These are phyloP conservation scores for Trachymyrmex septentrionalis DNA, from an alignment of 1,140 invertebrate genomes.

Conservation along the genomic window DNA sequence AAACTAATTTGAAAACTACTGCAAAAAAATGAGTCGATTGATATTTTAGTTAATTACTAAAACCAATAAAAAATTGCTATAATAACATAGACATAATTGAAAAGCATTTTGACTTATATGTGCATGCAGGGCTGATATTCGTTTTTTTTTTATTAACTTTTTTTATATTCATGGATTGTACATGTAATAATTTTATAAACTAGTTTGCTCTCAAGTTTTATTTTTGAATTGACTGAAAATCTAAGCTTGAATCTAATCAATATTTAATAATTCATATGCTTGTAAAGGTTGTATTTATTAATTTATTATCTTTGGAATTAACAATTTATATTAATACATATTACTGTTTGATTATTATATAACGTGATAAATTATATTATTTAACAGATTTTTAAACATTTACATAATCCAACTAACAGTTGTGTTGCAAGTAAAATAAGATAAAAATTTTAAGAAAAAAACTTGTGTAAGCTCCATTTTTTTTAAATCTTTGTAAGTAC, in stretches of 20 bases:
- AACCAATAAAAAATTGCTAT: slow-evolving; percentile 31
- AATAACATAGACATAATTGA: background rate
- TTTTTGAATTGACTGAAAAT: background rate
- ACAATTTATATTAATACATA: background rate
- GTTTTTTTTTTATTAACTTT: slow-evolving; percentile 24
- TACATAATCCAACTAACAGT: background rate
- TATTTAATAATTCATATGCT: background rate
- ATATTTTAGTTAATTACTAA: background rate
- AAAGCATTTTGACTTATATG: slow-evolving; percentile 62
- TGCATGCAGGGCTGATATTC: slow-evolving; percentile 77
- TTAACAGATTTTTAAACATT: background rate
- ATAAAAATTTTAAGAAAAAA: background rate
- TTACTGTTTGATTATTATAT: background rate
- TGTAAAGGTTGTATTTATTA: background rate
- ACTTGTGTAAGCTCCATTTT: background rate
- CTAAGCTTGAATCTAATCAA: background rate
- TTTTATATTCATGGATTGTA: background rate
- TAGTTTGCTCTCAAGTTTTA: background rate
- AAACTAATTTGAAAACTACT: background rate
- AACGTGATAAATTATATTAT: background rate
- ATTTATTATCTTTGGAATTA: background rate
- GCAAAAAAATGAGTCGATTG: background rate
- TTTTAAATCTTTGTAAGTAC: slow-evolving; percentile 53
- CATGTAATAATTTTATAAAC: background rate
- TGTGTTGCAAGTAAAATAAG: background rate